Conservation (phyloP, 2,113 vertebrate species). For the Lates calcarifer region DNA sequence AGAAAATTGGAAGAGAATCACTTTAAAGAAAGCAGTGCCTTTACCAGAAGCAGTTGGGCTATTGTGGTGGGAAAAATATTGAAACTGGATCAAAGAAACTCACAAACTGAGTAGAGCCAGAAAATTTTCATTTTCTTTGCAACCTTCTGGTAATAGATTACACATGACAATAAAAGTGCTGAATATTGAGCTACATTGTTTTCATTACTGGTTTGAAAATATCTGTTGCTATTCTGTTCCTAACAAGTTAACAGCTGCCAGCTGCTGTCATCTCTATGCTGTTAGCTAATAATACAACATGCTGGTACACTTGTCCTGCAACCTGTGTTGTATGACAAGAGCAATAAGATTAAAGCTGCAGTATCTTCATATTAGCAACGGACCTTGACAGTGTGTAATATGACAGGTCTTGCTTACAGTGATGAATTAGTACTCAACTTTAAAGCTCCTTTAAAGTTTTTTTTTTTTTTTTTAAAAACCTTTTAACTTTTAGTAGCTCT, state of each 20-base stretch:
- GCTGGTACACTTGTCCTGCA: neutral
- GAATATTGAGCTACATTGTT: neutral
- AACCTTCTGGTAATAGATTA: neutral
- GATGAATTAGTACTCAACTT: neutral
- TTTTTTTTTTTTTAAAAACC: too few species aligned
- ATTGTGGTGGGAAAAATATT: neutral
- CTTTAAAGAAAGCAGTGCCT: neutral
- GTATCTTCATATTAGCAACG: neutral
- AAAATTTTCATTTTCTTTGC: neutral
- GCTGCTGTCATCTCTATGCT: neutral
- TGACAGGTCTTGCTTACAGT: neutral
- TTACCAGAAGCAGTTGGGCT: neutral
- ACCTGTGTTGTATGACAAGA: too few species aligned
- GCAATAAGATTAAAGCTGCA: neutral
- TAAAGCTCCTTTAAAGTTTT: neutral
- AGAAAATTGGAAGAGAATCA: conserved; percentile 5
- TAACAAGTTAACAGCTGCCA: neutral
- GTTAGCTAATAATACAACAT: neutral
- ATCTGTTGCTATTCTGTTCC: neutral
- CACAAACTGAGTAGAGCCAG: neutral
- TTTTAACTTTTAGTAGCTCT: neutral
- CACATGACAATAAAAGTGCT: neutral
- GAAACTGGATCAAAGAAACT: conserved; percentile 8
- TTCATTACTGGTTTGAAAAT: neutral
- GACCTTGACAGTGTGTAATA: neutral